Conservation (phyloP, 2,113 vertebrate species). For the Dasyornis broadbenti region DNA sequence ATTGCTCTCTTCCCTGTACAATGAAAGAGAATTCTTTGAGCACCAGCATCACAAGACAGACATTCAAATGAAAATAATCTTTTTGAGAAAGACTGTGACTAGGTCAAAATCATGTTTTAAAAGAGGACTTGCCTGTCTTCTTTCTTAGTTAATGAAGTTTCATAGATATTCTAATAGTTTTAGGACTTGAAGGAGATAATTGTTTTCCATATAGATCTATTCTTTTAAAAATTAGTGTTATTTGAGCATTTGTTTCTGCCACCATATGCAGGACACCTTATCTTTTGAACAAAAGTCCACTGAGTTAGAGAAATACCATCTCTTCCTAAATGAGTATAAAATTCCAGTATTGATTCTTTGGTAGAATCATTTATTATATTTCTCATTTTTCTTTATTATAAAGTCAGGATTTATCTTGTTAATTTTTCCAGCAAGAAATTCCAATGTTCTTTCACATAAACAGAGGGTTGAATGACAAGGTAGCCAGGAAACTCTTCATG, state of each 20-base stretch:
- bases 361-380: background rate
- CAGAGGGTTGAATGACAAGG: background rate
- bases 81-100: background rate
- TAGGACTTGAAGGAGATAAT: background rate
- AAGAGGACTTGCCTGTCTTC: background rate
- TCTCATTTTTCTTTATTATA: background rate
- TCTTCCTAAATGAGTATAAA: background rate
- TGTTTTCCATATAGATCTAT: background rate
- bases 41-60: background rate
- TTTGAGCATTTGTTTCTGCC: background rate
- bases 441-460: background rate
- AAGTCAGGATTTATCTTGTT: background rate
- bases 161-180: background rate
- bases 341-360: background rate
- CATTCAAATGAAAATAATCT: background rate
- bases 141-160: background rate
- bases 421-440: background rate
- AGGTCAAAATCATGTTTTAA: background rate
- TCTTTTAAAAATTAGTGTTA: background rate
- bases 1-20: background rate
- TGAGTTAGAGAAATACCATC: background rate
- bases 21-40: background rate
- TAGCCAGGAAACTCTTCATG: background rate
- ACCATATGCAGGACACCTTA: background rate
- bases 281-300: background rate